Evolutionary conservation across 2,888 invertebrate species (phyloP).

Genomic region (Mimumesa dahlbomi): DNA sequence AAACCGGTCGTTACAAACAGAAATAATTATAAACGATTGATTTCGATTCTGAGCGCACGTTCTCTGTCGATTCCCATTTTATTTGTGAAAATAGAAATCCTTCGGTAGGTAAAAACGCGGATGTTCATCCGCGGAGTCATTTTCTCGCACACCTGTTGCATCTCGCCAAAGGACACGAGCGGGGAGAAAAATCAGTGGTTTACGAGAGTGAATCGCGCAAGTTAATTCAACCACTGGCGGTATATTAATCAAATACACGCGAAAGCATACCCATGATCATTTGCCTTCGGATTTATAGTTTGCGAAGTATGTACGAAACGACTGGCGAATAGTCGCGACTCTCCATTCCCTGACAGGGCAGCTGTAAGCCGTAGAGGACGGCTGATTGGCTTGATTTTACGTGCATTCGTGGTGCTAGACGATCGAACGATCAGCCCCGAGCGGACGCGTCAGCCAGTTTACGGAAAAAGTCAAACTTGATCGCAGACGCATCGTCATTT

Average conservation of each 20-base stretch:
- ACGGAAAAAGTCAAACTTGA: slow-evolving; percentile 29
- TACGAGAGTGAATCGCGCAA: slow-evolving; percentile 42
- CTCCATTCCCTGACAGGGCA: not conserved
- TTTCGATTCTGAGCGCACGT: too few species aligned
- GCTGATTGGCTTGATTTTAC: slow-evolving; percentile 61
- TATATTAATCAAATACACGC: slow-evolving; percentile 4
- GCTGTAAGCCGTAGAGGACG: slow-evolving; percentile 40
- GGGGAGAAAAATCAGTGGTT: slow-evolving; percentile 26
- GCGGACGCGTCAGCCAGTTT: slow-evolving; percentile 12
- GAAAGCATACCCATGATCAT: slow-evolving; percentile 6
- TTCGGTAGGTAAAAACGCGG: slow-evolving; percentile 21
- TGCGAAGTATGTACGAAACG: slow-evolving; percentile 12
- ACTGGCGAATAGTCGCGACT: not conserved
- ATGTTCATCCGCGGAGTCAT: not conserved
- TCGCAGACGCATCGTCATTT: slow-evolving; percentile 61
- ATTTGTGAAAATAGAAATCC: too few species aligned
- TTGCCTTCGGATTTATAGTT: slow-evolving; percentile 31
- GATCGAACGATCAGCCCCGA: slow-evolving; percentile 18
- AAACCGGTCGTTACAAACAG: slow-evolving; percentile 22
- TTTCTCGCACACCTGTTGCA: slow-evolving; percentile 49
- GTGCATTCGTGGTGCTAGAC: slow-evolving; percentile 10
- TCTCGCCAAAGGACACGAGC: slow-evolving; percentile 16
- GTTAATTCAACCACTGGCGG: slow-evolving; percentile 54
- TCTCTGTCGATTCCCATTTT: too few species aligned
- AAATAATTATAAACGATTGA: too few species aligned